phyloP scores from a whole-genome alignment of 2,113 vertebrate genomes.

The Pelusios castaneus region DNA sequence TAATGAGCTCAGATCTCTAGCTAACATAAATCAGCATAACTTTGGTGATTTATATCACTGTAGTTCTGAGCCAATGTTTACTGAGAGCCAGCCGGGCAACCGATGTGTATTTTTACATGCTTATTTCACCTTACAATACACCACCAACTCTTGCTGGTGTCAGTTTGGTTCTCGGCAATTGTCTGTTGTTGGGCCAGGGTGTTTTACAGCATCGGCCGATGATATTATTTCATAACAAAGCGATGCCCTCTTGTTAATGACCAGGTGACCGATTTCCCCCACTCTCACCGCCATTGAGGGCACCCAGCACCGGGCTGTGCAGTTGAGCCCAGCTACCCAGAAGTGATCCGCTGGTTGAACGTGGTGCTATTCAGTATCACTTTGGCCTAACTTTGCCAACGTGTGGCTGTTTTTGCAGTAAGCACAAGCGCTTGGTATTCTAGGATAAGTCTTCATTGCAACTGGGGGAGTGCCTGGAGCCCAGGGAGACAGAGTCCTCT shows the following conservation, averaged over 20 bases:
- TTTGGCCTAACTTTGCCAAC: neutral
- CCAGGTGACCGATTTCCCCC: neutral
- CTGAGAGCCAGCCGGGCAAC: neutral
- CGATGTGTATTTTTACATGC: neutral
- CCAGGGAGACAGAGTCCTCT: neutral
- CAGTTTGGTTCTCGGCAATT: neutral
- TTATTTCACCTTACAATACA: neutral
- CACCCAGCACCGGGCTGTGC: neutral
- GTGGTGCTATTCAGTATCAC: rapidly evolving
- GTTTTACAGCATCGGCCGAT: neutral
- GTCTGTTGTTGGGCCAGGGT: neutral
- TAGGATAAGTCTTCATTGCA: neutral
- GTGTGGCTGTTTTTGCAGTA: neutral
- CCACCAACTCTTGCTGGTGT: neutral
- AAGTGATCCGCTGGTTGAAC: neutral
- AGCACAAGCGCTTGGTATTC: neutral
- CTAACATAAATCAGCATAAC: neutral
- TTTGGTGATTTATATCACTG: neutral
- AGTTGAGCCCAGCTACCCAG: rapidly evolving
- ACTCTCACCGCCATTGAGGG: neutral
- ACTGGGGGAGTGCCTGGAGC: too few species aligned
- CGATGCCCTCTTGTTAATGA: neutral
- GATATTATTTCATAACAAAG: neutral
- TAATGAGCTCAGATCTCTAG: neutral
- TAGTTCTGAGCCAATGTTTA: too few species aligned